Percentiles rank a stretch among this genome's conserved stretches.
These are phyloP conservation scores for Volucella bombylans DNA, from an alignment of 2,888 invertebrate genomes.

Conservation along the genomic window DNA sequence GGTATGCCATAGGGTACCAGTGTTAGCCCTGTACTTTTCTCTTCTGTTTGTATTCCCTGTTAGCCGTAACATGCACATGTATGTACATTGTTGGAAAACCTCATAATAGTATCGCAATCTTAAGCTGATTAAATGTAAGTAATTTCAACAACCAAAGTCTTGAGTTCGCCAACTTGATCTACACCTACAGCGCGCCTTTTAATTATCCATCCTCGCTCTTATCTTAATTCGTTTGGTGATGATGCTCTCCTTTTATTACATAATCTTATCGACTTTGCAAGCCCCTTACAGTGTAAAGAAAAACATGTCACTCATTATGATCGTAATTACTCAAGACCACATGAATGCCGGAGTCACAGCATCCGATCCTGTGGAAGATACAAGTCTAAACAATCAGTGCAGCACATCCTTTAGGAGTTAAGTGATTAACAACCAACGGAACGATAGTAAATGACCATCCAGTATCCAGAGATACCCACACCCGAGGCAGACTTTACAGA, in stretches of 20 bases:
- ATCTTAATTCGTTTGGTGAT: slow-evolving; percentile 19
- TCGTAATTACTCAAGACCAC: slow-evolving; percentile 63
- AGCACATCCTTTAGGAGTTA: slow-evolving; percentile 41
- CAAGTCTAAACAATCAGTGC: slow-evolving; percentile 51
- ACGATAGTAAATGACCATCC: slow-evolving; percentile 41
- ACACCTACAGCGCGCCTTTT: neutral
- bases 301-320: slow-evolving; percentile 67
- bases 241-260: neutral
- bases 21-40: too few species aligned
- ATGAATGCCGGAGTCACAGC: slow-evolving; percentile 23
- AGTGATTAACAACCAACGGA: slow-evolving; percentile 58
- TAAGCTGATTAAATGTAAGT: too few species aligned
- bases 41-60: too few species aligned
- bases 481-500: slow-evolving; percentile 17
- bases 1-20: too few species aligned
- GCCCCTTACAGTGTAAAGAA: slow-evolving; percentile 26
- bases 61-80: too few species aligned
- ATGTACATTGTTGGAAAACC: too few species aligned
- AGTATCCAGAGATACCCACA: slow-evolving; percentile 34
- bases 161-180: too few species aligned
- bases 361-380: slow-evolving; percentile 13
- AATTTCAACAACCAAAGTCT: too few species aligned
- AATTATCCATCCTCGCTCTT: neutral
- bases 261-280: slow-evolving; percentile 13
- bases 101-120: too few species aligned